Evolutionary conservation across 2,113 vertebrate species (phyloP), one percentile per base, ranked within the genome.

Genomic region (Anthoscopus minutus): DNA sequence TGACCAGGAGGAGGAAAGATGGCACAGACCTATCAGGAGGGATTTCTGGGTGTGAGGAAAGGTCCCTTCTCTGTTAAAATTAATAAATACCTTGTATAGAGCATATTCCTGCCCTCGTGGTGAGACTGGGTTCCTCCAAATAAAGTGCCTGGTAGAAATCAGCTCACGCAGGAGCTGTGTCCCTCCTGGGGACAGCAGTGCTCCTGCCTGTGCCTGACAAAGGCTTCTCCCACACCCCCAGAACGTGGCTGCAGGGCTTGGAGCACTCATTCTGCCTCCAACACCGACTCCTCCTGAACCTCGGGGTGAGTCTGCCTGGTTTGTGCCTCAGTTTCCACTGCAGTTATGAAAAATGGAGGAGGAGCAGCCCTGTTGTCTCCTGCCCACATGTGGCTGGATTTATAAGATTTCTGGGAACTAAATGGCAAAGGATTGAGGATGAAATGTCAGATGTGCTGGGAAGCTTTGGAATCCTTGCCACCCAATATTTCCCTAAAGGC

Each of bases 91-190:
- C 20, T 77, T 70, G 40, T 25, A 4, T 10, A 31, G 76, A 73
- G 25, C 35, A 18, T 16, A 37, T 58, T 67, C 45, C 92, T 60
- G 38, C 80, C 80, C 90, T 61, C 9, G 5, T 37, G 80, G 60
- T 50, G 18, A 88, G 42, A 61, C 76, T 67, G 82, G 69, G 80
- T 1, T 93, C 72, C 93, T 88, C 70, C 44, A 38, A 61, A 86
- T 14, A 38, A 97, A 97, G 96, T 95, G 94, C 96, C 95, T 96
- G 95, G 90, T 72, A 84, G 83, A 35, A 84, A 64, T 35, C 48
- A 45, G 24, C 42, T 85, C 67, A 1, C 1, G 51, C 57, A 76
- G 87, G 86, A 89, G 77, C 67, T 7, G 27, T 1, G 22, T 67
- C 71, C 62, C 30, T 35, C 14, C 73, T 4, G 0, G 53, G 88